phyloP scores from a whole-genome alignment of 1,140 invertebrate genomes.

The Zaprionus inermis region DNA sequence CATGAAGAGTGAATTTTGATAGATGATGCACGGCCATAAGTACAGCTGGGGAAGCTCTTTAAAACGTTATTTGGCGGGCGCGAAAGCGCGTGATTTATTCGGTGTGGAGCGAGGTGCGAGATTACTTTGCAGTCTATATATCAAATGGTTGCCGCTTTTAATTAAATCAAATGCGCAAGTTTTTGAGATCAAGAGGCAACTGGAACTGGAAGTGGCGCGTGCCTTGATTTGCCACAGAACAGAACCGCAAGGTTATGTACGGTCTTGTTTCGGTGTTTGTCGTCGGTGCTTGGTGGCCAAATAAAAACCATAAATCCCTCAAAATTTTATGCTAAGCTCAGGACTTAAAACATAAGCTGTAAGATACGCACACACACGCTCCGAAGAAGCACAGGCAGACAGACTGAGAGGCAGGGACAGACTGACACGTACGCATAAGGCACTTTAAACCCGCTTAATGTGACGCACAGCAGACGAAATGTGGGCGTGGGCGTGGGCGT shows the following conservation, averaged over 20 bases:
- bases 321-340: conserved; percentile 76
- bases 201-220: neutral
- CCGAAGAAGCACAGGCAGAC: too few species aligned
- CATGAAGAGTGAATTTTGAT: conserved; percentile 79
- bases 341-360: conserved; percentile 66
- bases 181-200: neutral
- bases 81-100: conserved; percentile 62
- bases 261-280: neutral
- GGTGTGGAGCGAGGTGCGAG: conserved; percentile 47
- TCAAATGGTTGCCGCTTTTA: conserved; percentile 25
- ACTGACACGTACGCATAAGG: conserved; percentile 42
- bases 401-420: conserved; percentile 6
- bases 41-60: conserved; percentile 41
- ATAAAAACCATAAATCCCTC: conserved; percentile 68
- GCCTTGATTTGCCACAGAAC: conserved; percentile 37
- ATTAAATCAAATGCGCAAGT: conserved; percentile 33
- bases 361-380: conserved; percentile 38
- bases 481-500: conserved; percentile 27
- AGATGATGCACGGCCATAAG: conserved; percentile 55
- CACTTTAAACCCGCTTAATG: conserved; percentile 59
- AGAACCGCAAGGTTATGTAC: conserved; percentile 33
- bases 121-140: conserved; percentile 17
- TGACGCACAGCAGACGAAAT: conserved; percentile 48
- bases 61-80: conserved; percentile 28
- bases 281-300: conserved; percentile 38